Base-by-base conservation (phyloP, 92 coral and sea anemone species). In the Virgularia gustaviana region DNA sequence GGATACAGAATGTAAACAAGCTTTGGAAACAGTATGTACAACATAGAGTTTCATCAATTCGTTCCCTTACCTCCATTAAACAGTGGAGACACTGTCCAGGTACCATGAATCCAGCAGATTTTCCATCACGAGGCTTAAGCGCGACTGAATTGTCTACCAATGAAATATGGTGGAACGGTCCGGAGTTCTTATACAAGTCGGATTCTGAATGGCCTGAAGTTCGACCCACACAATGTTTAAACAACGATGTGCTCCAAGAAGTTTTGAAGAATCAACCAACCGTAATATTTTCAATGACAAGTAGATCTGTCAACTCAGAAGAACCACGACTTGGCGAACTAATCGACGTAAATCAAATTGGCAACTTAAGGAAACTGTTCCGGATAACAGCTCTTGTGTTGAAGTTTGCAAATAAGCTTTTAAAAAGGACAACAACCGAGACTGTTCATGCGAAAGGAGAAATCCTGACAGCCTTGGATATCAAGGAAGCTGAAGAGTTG, bases 11-110 rank as follows among this genome's bases (percentile, higher is more conserved):
- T 19, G 52, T n/a, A n/a, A n/a, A 65, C 16, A 28, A 33, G 2
- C 1, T 9, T 9, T 65, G 72, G 72, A 65, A 65, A 43, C 72
- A 65, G 25, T 65, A 65, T 42, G 33, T 65, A 28, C 72, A 33
- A 44, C 10, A 65, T 16, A 20, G 72, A 42, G 72, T 65, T 0
- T 22, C 29, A 0, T 49, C 36, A 13, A 36, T 63, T 36, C n/a
- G n/a, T n/a, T n/a, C n/a, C n/a, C n/a, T n/a, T n/a, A n/a, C n/a
- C n/a, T n/a, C n/a, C n/a, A n/a, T n/a, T n/a, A n/a, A n/a, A n/a
- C n/a, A n/a, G n/a, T n/a, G n/a, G n/a, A n/a, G n/a, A n/a, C n/a
- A n/a, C n/a, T n/a, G n/a, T n/a, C n/a, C n/a, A n/a, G n/a, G n/a
- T n/a, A 42, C 13, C 9, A 30, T 30, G 36, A 57, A 57, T 30